Conservation (phyloP, 2,797 vertebrate genomes). For the Martes flavigula region DNA sequence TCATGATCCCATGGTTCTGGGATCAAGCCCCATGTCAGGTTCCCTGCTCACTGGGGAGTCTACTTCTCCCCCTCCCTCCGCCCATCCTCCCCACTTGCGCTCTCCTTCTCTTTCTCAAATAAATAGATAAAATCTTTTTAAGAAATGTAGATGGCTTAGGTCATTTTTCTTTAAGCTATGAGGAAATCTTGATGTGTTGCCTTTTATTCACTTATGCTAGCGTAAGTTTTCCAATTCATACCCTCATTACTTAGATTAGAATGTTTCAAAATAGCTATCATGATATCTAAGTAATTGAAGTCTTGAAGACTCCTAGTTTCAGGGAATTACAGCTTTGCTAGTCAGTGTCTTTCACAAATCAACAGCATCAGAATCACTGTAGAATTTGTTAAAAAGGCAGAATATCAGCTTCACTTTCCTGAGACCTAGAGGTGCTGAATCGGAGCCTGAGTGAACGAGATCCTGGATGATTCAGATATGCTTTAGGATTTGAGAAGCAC, state of each 20-base stretch:
- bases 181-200: neutral
- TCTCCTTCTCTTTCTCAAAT: neutral
- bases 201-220: neutral
- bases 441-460: neutral
- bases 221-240: neutral
- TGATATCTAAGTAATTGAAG: neutral
- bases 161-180: neutral
- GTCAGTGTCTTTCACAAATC: neutral
- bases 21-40: neutral
- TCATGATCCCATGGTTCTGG: neutral
- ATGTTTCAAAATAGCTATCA: neutral
- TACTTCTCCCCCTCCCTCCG: neutral
- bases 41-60: neutral
- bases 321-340: neutral
- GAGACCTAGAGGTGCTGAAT: neutral
- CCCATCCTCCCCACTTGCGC: neutral
- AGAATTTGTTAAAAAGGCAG: slow-evolving; percentile 9
- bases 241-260: neutral
- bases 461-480: neutral
- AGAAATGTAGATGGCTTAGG: neutral
- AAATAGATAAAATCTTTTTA: neutral
- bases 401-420: neutral
- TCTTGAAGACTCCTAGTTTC: slow-evolving; percentile 24
- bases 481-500: neutral
- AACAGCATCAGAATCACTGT: neutral